Evolutionary conservation across 2,888 invertebrate genomes (phyloP).

Genomic region (Miltochrista miniata): DNA sequence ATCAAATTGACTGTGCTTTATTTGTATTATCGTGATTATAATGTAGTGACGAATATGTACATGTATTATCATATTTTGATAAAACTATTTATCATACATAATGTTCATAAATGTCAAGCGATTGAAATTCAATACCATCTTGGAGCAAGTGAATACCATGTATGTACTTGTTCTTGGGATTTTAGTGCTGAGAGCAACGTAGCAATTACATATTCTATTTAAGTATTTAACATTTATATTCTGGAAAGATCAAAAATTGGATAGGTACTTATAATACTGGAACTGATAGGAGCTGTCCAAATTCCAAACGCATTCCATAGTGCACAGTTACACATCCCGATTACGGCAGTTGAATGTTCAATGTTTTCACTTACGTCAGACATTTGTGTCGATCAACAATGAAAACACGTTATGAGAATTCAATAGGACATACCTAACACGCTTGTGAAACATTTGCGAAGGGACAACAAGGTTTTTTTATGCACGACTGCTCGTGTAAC

Average conservation of each 20-base stretch:
- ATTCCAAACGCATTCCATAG: constrained; percentile 17
- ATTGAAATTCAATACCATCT: no score
- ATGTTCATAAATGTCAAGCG: not conserved
- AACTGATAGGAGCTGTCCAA: not conserved
- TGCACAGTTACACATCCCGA: not conserved
- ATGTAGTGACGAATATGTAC: not conserved
- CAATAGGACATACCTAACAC: constrained; percentile 19
- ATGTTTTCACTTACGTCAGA: constrained; percentile 35
- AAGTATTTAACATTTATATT: not conserved
- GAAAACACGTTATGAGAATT: constrained; percentile 35
- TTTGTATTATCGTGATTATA: not conserved
- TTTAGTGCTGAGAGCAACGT: no score
- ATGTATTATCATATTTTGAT: not conserved
- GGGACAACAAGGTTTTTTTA: constrained; percentile 10
- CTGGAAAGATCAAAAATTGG: not conserved
- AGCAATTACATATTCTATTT: not conserved
- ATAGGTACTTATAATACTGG: not conserved
- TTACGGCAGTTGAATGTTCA: no score
- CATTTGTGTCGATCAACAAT: constrained; percentile 42
- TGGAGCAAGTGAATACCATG: no score
- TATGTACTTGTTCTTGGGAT: no score
- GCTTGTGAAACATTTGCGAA: constrained; percentile 31
- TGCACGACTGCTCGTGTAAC: not conserved
- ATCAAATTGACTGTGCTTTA: not conserved
- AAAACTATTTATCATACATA: not conserved